These are phyloP conservation scores for Sitodiplosis mosellana DNA, from an alignment of 1,140 invertebrate genomes.

Conservation along the genomic window DNA sequence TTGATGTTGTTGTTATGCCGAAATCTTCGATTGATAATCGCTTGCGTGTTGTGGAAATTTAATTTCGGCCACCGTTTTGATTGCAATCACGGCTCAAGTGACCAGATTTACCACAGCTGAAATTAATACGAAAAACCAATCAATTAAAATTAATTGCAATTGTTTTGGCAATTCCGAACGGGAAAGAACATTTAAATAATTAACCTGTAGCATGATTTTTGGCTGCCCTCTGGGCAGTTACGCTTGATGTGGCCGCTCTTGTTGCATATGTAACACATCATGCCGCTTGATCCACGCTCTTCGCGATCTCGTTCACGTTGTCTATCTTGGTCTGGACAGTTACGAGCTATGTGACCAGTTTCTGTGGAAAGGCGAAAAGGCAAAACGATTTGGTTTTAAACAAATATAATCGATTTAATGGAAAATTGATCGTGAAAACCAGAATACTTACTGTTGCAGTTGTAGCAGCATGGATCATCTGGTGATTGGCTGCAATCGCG, in stretches of 20 bases:
- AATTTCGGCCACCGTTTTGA: conserved; percentile 35
- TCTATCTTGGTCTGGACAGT: conserved; percentile 47
- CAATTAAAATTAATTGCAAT: not conserved
- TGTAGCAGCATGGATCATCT: conserved; percentile 66
- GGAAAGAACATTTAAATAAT: not conserved
- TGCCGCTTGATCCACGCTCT: conserved; percentile 15
- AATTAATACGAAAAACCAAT: conserved; percentile 53
- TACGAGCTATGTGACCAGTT: conserved; percentile 71
- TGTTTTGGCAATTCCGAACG: not conserved
- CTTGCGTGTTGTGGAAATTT: conserved; percentile 5
- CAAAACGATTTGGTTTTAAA: no score
- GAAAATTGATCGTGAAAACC: no score
- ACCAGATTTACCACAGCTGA: conserved; percentile 69
- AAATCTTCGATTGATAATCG: not conserved
- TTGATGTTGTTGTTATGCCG: not conserved
- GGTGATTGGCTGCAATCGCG: conserved; percentile 71
- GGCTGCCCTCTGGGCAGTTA: conserved; percentile 62
- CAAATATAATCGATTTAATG: no score
- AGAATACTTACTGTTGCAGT: no score
- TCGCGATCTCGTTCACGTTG: conserved; percentile 26
- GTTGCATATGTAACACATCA: conserved; percentile 78
- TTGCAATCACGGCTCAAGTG: conserved; percentile 82
- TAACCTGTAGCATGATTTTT: conserved; percentile 29
- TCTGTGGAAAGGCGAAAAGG: no score
- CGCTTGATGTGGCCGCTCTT: conserved; percentile 74